These are phyloP conservation scores for Poliocrania exsul DNA, from an alignment of 2,797 vertebrate genomes.

Conservation along the genomic window DNA sequence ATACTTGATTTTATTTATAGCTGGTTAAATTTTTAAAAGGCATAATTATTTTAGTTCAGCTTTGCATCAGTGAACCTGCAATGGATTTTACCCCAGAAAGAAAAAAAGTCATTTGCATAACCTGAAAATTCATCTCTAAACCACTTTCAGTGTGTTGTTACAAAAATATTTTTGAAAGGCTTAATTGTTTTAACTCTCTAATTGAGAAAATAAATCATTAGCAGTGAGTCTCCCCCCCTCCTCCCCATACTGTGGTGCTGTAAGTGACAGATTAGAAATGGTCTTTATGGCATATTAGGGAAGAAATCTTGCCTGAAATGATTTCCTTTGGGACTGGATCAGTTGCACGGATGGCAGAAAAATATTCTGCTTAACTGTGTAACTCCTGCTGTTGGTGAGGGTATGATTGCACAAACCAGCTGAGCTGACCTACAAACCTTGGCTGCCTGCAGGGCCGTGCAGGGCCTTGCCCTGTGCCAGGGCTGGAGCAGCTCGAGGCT, in stretches of 20 bases:
- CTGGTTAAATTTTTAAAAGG: not conserved
- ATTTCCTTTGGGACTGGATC: conserved; percentile 29
- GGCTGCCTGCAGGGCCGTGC: not conserved
- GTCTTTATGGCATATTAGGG: conserved; percentile 32
- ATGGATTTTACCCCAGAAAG: not conserved
- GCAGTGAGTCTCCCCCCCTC: not conserved
- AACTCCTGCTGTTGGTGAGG: not conserved
- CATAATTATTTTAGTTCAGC: not conserved
- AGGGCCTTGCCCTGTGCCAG: not conserved
- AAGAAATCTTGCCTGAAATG: conserved; percentile 45
- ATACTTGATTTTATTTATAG: not conserved
- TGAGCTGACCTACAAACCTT: not conserved
- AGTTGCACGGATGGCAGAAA: conserved; percentile 21
- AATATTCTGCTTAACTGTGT: not conserved
- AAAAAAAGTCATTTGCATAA: not conserved
- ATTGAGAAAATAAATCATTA: conserved; percentile 15
- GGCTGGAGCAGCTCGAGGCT: not conserved
- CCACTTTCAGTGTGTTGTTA: not conserved
- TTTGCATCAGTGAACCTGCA: not conserved
- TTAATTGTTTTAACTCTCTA: not conserved
- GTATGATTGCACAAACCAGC: not conserved
- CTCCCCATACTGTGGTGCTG: not conserved
- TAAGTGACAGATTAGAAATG: conserved; percentile 38
- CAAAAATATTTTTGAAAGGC: not conserved
- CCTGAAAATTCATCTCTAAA: not conserved